Conservation (phyloP, 2,113 vertebrate genomes). For the Xenus cinereus region DNA sequence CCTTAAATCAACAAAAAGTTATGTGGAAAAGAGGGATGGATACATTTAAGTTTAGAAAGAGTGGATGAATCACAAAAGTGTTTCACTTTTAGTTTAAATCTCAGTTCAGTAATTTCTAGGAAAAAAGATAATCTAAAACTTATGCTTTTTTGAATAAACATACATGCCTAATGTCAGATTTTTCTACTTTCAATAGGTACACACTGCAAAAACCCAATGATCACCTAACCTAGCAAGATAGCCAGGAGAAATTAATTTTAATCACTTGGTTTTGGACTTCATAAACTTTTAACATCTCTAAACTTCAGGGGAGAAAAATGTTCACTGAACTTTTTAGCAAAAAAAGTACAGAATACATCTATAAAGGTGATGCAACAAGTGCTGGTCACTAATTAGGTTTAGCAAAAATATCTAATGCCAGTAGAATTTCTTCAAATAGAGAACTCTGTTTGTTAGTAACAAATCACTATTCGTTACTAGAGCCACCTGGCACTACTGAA, state of each 20-base stretch:
- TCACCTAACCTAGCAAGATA: neutral
- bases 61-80: neutral
- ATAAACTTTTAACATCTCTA: neutral
- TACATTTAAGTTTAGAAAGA: slow-evolving; percentile 23
- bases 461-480: slow-evolving; percentile 29
- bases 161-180: neutral
- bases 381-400: neutral
- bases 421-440: neutral
- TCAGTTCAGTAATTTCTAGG: neutral
- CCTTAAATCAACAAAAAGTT: neutral
- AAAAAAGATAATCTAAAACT: neutral
- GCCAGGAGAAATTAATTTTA: neutral
- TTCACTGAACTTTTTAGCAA: neutral
- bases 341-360: neutral
- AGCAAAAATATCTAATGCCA: neutral
- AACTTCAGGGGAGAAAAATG: neutral
- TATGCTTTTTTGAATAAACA: neutral
- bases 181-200: neutral
- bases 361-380: neutral
- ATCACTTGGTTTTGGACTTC: neutral
- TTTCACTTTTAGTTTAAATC: slow-evolving; percentile 7
- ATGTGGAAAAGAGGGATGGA: neutral
- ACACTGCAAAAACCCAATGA: neutral
- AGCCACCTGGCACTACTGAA: neutral
- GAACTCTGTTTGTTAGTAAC: neutral